These are phyloP conservation scores for Archocentrus centrarchus DNA, from an alignment of 2,113 vertebrate species.

Conservation along the genomic window DNA sequence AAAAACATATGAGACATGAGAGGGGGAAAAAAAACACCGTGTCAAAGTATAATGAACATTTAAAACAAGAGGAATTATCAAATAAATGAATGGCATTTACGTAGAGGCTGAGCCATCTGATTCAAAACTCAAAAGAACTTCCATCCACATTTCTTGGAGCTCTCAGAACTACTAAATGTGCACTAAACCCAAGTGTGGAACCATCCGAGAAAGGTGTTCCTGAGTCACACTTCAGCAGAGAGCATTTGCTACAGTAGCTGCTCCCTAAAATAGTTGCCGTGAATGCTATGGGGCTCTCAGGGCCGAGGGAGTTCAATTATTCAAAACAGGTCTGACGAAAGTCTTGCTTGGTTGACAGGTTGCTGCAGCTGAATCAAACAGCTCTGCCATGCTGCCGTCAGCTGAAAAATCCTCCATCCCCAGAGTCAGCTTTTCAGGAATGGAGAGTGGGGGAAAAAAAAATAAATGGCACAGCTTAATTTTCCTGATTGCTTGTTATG, in stretches of 20 bases:
- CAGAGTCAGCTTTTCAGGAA: slow-evolving; percentile 67
- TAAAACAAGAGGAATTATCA: not conserved
- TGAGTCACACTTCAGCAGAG: slow-evolving; percentile 38
- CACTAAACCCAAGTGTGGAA: not conserved
- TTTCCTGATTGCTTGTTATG: slow-evolving; percentile 55
- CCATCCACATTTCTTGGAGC: not conserved
- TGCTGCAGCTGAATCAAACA: slow-evolving; percentile 62
- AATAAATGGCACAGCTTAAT: slow-evolving; percentile 29
- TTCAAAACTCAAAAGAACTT: not conserved
- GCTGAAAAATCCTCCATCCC: slow-evolving; percentile 50
- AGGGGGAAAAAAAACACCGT: not conserved
- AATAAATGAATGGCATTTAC: not conserved
- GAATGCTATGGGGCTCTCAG: slow-evolving; percentile 21
- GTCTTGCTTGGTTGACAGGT: slow-evolving; percentile 50
- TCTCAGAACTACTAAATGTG: slow-evolving; percentile 14
- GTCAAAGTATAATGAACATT: not conserved
- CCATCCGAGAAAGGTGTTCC: slow-evolving; percentile 8
- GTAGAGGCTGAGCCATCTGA: not conserved
- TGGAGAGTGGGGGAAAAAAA: not conserved
- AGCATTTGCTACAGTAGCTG: slow-evolving; percentile 44
- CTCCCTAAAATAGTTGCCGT: slow-evolving; percentile 50
- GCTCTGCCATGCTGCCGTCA: slow-evolving; percentile 55
- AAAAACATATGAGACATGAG: not conserved
- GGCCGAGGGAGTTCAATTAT: slow-evolving; percentile 64
- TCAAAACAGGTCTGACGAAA: slow-evolving; percentile 64